Conservation (phyloP, 2,113 vertebrate species). For the Lophochroa leadbeateri region DNA sequence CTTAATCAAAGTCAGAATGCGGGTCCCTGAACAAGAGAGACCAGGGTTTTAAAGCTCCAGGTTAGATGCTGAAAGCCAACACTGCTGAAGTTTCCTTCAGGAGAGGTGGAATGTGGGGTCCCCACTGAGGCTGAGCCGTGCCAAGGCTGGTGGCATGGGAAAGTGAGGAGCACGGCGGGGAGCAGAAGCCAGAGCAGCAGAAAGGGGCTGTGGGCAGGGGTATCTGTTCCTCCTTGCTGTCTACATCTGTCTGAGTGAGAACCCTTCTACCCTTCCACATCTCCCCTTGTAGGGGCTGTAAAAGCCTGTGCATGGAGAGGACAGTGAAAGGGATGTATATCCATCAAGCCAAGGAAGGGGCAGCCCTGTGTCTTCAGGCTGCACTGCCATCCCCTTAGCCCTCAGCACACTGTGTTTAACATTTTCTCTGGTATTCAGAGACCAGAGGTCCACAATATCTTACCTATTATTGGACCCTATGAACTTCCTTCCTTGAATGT, state of each 20-base stretch:
- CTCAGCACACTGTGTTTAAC: not conserved
- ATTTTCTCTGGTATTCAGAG: not conserved
- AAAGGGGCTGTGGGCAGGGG: not conserved
- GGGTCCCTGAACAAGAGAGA: slow-evolving; percentile 54
- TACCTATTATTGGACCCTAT: not conserved
- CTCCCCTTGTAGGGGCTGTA: not conserved
- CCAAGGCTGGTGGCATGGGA: not conserved
- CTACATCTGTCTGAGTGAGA: not conserved
- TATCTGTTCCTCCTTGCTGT: not conserved
- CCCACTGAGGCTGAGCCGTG: not conserved
- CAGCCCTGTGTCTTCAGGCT: not conserved
- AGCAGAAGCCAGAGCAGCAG: not conserved
- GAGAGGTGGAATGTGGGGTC: not conserved
- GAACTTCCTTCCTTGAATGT: not conserved
- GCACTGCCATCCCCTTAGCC: rapidly evolving
- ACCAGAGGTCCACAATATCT: not conserved
- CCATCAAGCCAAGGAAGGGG: not conserved
- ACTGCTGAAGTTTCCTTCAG: slow-evolving; percentile 2
- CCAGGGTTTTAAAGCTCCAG: slow-evolving; percentile 8
- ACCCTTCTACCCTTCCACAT: not conserved
- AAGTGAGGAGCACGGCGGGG: rapidly evolving
- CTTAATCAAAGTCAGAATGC: slow-evolving; percentile 64
- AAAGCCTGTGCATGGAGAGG: rapidly evolving
- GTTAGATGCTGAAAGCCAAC: not conserved
- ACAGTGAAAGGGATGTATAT: not conserved